Conservation (phyloP, 2,888 invertebrate species). For the Scaptomyza cyrtandrae region DNA sequence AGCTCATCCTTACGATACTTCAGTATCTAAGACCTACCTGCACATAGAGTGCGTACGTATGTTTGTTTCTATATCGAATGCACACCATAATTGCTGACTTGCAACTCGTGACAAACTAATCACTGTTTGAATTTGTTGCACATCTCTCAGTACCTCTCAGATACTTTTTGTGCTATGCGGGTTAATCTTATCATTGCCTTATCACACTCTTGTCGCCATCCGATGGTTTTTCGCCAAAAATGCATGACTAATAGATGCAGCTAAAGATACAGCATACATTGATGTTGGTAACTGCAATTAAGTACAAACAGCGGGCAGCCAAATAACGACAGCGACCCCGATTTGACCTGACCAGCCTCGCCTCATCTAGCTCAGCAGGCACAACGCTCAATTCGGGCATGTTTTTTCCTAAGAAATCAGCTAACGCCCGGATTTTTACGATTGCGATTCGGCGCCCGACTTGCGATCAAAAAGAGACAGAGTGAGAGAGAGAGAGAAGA, state of each 20-base stretch:
- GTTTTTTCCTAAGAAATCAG: slow-evolving; percentile 46
- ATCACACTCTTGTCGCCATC: slow-evolving; percentile 9
- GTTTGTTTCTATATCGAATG: slow-evolving; percentile 3
- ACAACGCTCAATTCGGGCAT: background rate
- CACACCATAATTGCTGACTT: slow-evolving; percentile 1
- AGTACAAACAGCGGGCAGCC: slow-evolving; percentile 46
- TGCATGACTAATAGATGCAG: slow-evolving; percentile 12
- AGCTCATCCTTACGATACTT: slow-evolving; percentile 3
- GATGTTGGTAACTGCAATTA: slow-evolving; percentile 48
- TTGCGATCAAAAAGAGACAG: slow-evolving; percentile 11
- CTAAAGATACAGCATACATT: background rate
- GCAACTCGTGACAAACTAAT: slow-evolving; percentile 1
- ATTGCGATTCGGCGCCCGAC: slow-evolving; percentile 29
- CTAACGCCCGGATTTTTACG: slow-evolving; percentile 15
- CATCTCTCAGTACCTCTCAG: slow-evolving; percentile 6
- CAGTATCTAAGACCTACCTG: slow-evolving; percentile 5
- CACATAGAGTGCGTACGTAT: background rate
- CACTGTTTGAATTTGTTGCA: slow-evolving; percentile 7
- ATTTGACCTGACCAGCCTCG: background rate
- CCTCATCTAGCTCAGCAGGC: slow-evolving; percentile 45
- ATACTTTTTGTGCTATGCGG: slow-evolving; percentile 40
- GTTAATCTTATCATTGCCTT: slow-evolving; percentile 51
- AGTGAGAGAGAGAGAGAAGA: background rate
- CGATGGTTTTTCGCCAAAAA: slow-evolving; percentile 53
- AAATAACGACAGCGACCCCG: no score